These are phyloP conservation scores for Acridotheres tristis DNA, from an alignment of 2,797 vertebrate genomes.

Conservation along the genomic window DNA sequence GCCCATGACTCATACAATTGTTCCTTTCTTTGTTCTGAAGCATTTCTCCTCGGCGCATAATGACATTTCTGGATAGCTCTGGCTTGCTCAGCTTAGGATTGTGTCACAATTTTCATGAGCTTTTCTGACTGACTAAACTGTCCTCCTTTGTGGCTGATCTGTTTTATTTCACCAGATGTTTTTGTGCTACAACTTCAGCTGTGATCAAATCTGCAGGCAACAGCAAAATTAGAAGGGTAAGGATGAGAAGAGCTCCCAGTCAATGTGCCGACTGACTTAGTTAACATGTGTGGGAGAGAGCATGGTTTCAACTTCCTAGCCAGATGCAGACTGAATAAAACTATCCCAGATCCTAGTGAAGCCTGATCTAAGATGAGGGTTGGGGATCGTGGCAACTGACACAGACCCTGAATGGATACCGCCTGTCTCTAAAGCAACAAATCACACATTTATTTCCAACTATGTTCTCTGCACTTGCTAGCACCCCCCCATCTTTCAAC, in stretches of 20 bases:
- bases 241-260: neutral
- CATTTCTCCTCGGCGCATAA: neutral
- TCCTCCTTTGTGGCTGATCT: neutral
- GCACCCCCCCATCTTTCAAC: neutral
- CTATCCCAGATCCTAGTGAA: neutral
- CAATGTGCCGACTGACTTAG: neutral
- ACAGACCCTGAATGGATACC: neutral
- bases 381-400: neutral
- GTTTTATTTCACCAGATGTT: constrained; percentile 25
- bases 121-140: constrained; percentile 12
- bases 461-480: neutral
- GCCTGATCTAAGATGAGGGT: neutral
- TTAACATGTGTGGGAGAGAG: neutral
- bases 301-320: neutral
- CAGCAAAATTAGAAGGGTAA: neutral
- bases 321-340: neutral
- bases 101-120: neutral
- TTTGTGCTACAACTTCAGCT: neutral
- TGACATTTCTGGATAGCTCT: constrained; percentile 20
- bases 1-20: constrained; percentile 40
- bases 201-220: constrained; percentile 1
- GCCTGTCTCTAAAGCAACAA: neutral
- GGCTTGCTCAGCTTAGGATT: neutral
- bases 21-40: constrained; percentile 29
- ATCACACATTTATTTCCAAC: neutral